These are phyloP conservation scores for Cygnus atratus DNA, from an alignment of 2,113 vertebrate species.

Conservation along the genomic window DNA sequence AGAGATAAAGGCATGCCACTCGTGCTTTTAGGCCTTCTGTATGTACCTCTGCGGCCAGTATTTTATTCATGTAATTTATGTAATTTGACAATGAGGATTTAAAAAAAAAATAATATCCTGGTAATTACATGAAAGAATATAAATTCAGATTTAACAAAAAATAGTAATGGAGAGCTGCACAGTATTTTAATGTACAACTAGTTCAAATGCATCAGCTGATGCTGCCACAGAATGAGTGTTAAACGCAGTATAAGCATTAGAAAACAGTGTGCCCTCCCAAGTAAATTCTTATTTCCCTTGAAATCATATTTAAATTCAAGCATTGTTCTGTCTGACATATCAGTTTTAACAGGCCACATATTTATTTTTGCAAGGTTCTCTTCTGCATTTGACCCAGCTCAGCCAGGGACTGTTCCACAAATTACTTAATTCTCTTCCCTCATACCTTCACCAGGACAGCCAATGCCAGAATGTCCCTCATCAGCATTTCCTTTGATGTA, in stretches of 20 bases:
- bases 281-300: neutral
- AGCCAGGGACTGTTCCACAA: neutral
- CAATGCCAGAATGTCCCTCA: neutral
- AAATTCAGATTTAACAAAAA: neutral
- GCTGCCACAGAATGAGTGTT: neutral
- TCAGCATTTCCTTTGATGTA: constrained; percentile 27
- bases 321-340: neutral
- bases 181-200: neutral
- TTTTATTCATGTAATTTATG: neutral
- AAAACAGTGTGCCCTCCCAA: neutral
- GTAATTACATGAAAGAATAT: neutral
- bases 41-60: neutral
- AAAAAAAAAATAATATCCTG: neutral
- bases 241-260: neutral
- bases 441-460: neutral
- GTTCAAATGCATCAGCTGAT: neutral
- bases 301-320: neutral
- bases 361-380: neutral
- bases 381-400: neutral
- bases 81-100: neutral
- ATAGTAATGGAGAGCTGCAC: neutral
- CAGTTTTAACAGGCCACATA: neutral
- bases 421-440: constrained; percentile 2
- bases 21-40: neutral
- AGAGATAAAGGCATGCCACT: neutral